Base-by-base conservation (phyloP, 1,140 invertebrate species). In the Arion vulgaris region DNA sequence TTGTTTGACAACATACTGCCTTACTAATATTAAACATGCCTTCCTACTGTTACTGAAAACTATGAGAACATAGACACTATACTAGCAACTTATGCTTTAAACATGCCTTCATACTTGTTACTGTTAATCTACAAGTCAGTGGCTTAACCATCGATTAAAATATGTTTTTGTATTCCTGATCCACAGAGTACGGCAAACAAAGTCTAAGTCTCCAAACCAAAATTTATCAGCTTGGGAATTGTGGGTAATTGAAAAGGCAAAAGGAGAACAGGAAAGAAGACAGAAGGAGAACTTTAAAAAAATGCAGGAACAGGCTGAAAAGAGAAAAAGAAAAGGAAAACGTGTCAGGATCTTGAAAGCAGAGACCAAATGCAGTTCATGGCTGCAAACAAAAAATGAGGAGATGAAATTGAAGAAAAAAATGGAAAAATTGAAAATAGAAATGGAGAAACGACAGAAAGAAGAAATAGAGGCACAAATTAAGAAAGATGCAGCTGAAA, bases 201-300 rank as follows among this genome's bases (percentile, higher is more conserved):
- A 39, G 23, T 36, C 68, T 0, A 45, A 81, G 26, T 53, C 41
- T 28, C n/a, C 51, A 36, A 53, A 83, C 23, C 72, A 75, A 38
- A 62, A 80, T 0, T 49, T 90, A 68, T 90, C 89, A 19, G 82
- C 89, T 45, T 90, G 89, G 89, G 89, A 89, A 86, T 83, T 86
- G 66, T 90, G 89, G 89, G 71, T 90, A 0, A 87, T 90, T 45
- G 49, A 86, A n/a, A 90, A 90, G 81, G 87, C 85, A 9, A 87
- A 87, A 81, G 83, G 85, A 32, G 88, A 88, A 68, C 80, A 86
- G 53, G 23, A 86, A 34, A 87, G 85, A 68, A 85, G 81, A 62
- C 83, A 84, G 57, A 75, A 83, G 79, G 84, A 87, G 49, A 82
- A 41, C 28, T 71, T 77, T 69, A 83, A 86, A 41, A 86, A 88